phyloP scores from a whole-genome alignment of 1,140 invertebrate species.

The Drosophila nannoptera region DNA sequence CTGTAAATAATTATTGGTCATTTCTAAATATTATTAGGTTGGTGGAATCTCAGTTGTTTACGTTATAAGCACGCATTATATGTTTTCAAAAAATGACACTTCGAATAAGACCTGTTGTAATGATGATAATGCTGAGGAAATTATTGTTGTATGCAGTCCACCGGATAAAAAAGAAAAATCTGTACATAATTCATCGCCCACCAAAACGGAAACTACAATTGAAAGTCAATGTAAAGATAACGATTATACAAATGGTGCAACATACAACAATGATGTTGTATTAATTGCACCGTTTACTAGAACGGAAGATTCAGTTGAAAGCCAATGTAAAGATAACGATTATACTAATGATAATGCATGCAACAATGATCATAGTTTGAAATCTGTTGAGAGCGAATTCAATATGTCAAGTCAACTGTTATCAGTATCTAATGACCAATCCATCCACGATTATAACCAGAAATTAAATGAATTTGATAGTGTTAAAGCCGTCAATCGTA shows the following conservation, averaged over 20 bases:
- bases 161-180: conserved; percentile 13
- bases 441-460: conserved; percentile 45
- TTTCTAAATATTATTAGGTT: conserved; percentile 51
- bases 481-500: conserved; percentile 60
- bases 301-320: neutral
- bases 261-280: conserved; percentile 19
- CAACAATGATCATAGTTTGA: conserved; percentile 38
- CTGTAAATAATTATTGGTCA: conserved; percentile 29
- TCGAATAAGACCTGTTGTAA: conserved; percentile 8
- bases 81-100: conserved; percentile 17
- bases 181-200: neutral
- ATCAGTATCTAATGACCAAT: conserved; percentile 48
- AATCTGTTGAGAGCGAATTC: conserved; percentile 12
- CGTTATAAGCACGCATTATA: conserved; percentile 35
- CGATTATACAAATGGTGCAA: conserved; percentile 7
- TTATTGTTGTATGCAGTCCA: conserved; percentile 66
- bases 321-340: conserved; percentile 13
- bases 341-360: neutral
- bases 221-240: conserved; percentile 13
- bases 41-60: conserved; percentile 42
- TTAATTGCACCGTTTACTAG: neutral
- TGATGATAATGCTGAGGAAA: conserved; percentile 53
- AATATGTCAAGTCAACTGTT: conserved; percentile 39
- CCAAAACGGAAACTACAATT: neutral
- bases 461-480: conserved; percentile 51